These are phyloP conservation scores for Platycnemis pennipes DNA, from an alignment of 2,888 invertebrate genomes.

Conservation along the genomic window DNA sequence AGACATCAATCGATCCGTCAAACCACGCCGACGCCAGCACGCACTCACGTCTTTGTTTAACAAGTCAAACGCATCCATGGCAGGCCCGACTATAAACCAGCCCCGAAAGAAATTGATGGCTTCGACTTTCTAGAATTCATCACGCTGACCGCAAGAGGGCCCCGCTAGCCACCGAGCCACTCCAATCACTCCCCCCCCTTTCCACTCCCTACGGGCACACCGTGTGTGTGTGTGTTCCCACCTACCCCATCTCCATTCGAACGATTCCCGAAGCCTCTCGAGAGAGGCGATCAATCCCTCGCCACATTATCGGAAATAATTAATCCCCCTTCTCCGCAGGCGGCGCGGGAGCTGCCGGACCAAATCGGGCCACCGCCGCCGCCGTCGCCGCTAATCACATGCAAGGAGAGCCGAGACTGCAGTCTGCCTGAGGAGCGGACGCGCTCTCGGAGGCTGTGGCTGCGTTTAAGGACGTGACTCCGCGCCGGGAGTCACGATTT, in stretches of 20 bases:
- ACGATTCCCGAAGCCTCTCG: neutral
- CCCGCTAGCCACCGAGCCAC: neutral
- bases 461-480: neutral
- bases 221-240: too few species aligned
- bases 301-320: constrained; percentile 39
- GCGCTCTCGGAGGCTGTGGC: too few species aligned
- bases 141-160: constrained; percentile 34
- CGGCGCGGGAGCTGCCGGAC: neutral
- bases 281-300: constrained; percentile 6
- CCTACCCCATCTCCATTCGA: neutral
- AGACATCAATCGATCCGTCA: constrained; percentile 36
- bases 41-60: constrained; percentile 31
- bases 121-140: constrained; percentile 39
- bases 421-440: neutral
- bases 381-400: constrained; percentile 25
- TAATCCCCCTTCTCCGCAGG: neutral
- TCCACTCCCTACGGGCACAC: too few species aligned
- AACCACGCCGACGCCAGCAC: constrained; percentile 5
- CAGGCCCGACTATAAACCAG: constrained; percentile 8
- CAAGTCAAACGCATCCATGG: constrained; percentile 1
- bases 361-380: neutral
- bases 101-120: constrained; percentile 18
- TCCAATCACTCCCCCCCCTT: neutral
- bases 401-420: neutral
- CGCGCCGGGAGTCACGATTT: neutral